phyloP scores from a whole-genome alignment of 2,888 invertebrate species.

The Tortrix viridana region DNA sequence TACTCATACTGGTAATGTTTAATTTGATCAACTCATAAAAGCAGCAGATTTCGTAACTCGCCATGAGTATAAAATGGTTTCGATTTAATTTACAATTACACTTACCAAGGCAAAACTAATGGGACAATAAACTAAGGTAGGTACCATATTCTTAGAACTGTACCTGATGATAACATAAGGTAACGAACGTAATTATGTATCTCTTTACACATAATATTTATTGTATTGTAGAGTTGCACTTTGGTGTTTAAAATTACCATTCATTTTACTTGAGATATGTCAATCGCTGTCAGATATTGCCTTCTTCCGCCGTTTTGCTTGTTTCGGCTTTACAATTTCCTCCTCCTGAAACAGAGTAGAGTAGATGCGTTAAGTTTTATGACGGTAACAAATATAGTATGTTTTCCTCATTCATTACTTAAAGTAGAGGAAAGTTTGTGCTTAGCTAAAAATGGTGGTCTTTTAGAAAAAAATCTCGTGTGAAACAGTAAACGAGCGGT shows the following conservation, averaged over 20 bases:
- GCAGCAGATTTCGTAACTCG: constrained; percentile 15
- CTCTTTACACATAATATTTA: constrained; percentile 57
- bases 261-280: constrained; percentile 80
- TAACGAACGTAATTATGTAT: constrained; percentile 56
- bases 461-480: no score
- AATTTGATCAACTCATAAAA: constrained; percentile 12
- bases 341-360: constrained; percentile 87
- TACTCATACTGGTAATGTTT: background rate
- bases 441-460: no score
- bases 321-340: constrained; percentile 95
- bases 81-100: constrained; percentile 29
- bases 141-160: constrained; percentile 72
- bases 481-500: no score
- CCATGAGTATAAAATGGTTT: constrained; percentile 24
- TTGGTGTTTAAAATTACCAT: constrained; percentile 79
- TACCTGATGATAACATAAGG: constrained; percentile 62
- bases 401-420: constrained; percentile 1
- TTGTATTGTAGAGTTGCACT: constrained; percentile 82
- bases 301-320: constrained; percentile 96
- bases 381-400: constrained; percentile 12
- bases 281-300: constrained; percentile 97
- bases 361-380: background rate
- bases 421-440: no score
- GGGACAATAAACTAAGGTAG: constrained; percentile 60
- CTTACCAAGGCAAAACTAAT: constrained; percentile 48